Percentiles rank a stretch among this genome's conserved stretches.
Conservation (phyloP, 2,113 vertebrate species). For the Zootoca vivipara region DNA sequence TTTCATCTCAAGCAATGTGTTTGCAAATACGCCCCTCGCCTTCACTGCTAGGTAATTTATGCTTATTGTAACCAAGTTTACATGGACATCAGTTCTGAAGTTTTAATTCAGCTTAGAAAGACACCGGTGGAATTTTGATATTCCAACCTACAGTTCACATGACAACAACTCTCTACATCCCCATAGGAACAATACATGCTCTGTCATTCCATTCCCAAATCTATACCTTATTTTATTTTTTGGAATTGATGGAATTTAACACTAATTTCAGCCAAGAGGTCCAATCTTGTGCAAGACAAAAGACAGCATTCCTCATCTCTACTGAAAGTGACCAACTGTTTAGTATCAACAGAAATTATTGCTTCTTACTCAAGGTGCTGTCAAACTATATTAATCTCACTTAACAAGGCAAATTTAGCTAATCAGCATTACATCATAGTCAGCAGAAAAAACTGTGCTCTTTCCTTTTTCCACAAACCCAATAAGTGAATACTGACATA, state of each 20-base stretch:
- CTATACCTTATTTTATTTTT: neutral
- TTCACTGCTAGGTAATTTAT: neutral
- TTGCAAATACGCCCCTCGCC: neutral
- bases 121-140: neutral
- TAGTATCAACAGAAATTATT: slow-evolving; percentile 72
- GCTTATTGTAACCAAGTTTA: neutral
- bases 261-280: slow-evolving; percentile 48
- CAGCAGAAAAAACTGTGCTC: neutral
- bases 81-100: too few relatives aligned
- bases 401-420: slow-evolving; percentile 42
- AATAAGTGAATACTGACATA: neutral
- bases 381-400: slow-evolving; percentile 57
- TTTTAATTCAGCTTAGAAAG: neutral
- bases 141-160: neutral
- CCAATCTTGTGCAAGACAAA: slow-evolving; percentile 45
- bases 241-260: slow-evolving; percentile 39
- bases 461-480: neutral
- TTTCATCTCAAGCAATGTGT: neutral
- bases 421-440: slow-evolving; percentile 39
- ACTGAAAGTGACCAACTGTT: slow-evolving; percentile 70
- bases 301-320: neutral
- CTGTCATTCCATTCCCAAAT: slow-evolving; percentile 5
- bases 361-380: slow-evolving; percentile 60
- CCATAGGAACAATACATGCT: neutral
- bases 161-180: neutral